phyloP scores from a whole-genome alignment of 2,888 invertebrate species.

The Ophion slaviceki region DNA sequence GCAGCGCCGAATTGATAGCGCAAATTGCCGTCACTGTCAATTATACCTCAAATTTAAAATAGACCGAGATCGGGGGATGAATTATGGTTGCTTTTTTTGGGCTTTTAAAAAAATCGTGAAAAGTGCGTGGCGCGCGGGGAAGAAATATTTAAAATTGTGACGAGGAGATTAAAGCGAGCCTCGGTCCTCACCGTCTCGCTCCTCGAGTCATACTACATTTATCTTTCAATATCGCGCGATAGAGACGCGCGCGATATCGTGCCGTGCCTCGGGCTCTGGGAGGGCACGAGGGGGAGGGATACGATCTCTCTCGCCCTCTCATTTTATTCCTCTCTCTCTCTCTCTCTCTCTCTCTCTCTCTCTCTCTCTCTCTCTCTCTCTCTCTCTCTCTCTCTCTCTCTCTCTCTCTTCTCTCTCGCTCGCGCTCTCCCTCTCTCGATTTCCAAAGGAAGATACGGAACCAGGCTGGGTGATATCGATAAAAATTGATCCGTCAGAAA shows the following conservation, averaged over 20 bases:
- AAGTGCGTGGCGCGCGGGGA: background rate
- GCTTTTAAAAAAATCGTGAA: background rate
- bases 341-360: conserved; percentile 14
- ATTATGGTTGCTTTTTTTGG: background rate
- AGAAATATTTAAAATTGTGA: conserved; percentile 30
- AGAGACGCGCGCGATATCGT: conserved; percentile 67
- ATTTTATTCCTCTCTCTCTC: conserved; percentile 27
- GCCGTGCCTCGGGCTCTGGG: conserved; percentile 62
- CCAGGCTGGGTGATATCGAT: conserved; percentile 65
- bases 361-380: background rate
- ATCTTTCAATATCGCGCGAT: conserved; percentile 70
- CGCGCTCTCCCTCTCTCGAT: background rate
- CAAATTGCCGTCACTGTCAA: too few relatives aligned
- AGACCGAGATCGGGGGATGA: too few relatives aligned
- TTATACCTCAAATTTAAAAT: too few relatives aligned
- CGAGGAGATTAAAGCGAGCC: conserved; percentile 44
- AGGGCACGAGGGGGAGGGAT: conserved; percentile 25
- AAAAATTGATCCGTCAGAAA: conserved; percentile 65
- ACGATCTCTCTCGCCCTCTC: conserved; percentile 28
- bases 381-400: background rate
- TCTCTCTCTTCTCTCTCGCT: too few relatives aligned
- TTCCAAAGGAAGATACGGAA: conserved; percentile 38
- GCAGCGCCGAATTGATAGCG: too few relatives aligned
- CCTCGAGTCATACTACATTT: conserved; percentile 73
- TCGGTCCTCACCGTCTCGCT: conserved; percentile 71